Evolutionary conservation across 53 echinoderm and acorn worm species (phyloP).

Genomic region (Stichopus horrens): DNA sequence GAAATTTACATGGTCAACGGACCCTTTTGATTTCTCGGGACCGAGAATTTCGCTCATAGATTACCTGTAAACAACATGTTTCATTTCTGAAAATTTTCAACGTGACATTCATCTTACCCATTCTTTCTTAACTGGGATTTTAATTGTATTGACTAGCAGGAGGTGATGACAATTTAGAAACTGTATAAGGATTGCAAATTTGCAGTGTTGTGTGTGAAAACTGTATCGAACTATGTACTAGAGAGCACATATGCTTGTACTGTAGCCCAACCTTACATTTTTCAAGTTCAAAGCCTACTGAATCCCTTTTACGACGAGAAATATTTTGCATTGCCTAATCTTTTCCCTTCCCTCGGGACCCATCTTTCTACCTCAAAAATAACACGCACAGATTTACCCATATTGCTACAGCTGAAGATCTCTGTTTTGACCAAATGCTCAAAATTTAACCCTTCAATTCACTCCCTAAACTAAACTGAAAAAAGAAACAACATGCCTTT

Average conservation of each 20-base stretch:
- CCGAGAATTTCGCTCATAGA: background rate
- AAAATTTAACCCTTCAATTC: background rate
- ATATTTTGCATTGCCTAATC: no score
- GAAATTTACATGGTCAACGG: constrained; percentile 23
- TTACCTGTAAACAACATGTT: background rate
- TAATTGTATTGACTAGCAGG: background rate
- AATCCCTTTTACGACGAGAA: no score
- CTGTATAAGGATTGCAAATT: background rate
- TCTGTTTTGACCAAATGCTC: background rate
- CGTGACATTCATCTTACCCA: background rate
- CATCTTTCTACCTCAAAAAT: no score
- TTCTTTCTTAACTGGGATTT: background rate
- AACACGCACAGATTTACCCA: no score
- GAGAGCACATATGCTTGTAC: no score
- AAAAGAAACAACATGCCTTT: background rate
- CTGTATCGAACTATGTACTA: no score
- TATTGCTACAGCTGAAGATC: background rate
- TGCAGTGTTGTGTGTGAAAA: no score
- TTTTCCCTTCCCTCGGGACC: no score
- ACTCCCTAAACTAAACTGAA: background rate
- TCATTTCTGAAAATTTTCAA: background rate
- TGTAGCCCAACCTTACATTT: no score
- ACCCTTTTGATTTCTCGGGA: background rate
- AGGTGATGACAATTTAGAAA: background rate
- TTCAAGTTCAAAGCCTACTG: no score